A percentile compares a stretch with the other conserved stretches of the same genome.
phyloP scores from a whole-genome alignment of 2,113 vertebrate species.

The Oncorhynchus masou region DNA sequence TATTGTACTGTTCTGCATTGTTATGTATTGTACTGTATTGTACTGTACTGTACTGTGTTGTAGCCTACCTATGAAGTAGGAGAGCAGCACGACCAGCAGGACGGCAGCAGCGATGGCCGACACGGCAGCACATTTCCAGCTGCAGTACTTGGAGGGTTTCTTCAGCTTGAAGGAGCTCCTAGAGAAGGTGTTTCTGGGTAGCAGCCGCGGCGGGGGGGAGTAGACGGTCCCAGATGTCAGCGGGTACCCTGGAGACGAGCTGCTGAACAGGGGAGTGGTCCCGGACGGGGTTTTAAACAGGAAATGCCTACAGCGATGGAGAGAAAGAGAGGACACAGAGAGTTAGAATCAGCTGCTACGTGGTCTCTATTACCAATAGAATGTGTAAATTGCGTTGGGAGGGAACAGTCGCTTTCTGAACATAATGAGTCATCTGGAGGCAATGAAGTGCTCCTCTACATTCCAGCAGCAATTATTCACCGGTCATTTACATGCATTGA shows the following conservation, averaged over 20 bases:
- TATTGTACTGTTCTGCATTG: no score
- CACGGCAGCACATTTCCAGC: constrained; percentile 89
- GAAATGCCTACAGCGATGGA: constrained; percentile 76
- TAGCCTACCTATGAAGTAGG: constrained; percentile 85
- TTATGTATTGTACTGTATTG: no score
- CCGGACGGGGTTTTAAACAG: constrained; percentile 90
- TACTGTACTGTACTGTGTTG: no score
- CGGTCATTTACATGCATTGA: neutral
- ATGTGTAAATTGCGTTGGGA: neutral
- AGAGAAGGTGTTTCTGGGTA: constrained; percentile 88
- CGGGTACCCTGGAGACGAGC: constrained; percentile 87
- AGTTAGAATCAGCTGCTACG: constrained; percentile 11
- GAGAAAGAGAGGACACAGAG: neutral
- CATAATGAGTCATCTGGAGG: neutral
- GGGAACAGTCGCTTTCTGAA: neutral
- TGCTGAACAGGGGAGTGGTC: constrained; percentile 88
- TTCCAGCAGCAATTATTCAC: constrained; percentile 2
- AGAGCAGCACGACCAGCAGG: constrained; percentile 83
- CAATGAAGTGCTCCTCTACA: neutral
- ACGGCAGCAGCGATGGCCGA: constrained; percentile 83
- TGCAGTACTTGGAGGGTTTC: constrained; percentile 90
- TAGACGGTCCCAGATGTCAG: constrained; percentile 89
- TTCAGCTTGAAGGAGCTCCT: constrained; percentile 91
- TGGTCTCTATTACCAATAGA: constrained; percentile 2
- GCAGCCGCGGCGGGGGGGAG: constrained; percentile 85